Conservation (phyloP, 2,113 vertebrate genomes). For the Aramus guarauna region DNA sequence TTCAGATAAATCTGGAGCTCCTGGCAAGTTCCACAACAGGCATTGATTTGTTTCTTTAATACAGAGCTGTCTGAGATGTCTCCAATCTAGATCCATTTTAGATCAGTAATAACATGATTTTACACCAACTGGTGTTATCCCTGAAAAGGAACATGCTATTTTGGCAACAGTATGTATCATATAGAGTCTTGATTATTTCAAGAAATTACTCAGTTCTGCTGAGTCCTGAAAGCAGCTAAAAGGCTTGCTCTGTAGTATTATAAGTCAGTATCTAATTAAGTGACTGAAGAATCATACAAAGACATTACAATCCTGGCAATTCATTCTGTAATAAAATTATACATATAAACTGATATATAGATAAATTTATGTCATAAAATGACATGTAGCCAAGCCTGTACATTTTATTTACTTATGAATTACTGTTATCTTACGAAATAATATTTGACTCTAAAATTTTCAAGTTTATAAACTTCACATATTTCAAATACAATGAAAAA, state of each 20-base stretch:
- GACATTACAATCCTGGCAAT: background rate
- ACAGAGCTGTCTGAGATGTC: background rate
- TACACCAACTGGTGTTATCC: background rate
- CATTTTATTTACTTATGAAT: background rate
- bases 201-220: background rate
- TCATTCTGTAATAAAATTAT: background rate
- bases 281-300: background rate
- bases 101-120: background rate
- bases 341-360: background rate
- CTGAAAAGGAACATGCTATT: background rate
- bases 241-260: background rate
- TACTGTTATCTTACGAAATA: background rate
- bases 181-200: background rate
- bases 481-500: background rate
- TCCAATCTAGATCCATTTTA: background rate
- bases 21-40: background rate
- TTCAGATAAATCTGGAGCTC: background rate
- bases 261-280: background rate
- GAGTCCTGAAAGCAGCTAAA: background rate
- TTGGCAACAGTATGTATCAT: background rate
- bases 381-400: background rate
- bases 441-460: background rate
- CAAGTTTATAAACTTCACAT: background rate
- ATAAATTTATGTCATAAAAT: background rate
- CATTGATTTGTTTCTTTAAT: background rate